Conservation (phyloP, 2,888 invertebrate species). For the Cerastis leucographa region DNA sequence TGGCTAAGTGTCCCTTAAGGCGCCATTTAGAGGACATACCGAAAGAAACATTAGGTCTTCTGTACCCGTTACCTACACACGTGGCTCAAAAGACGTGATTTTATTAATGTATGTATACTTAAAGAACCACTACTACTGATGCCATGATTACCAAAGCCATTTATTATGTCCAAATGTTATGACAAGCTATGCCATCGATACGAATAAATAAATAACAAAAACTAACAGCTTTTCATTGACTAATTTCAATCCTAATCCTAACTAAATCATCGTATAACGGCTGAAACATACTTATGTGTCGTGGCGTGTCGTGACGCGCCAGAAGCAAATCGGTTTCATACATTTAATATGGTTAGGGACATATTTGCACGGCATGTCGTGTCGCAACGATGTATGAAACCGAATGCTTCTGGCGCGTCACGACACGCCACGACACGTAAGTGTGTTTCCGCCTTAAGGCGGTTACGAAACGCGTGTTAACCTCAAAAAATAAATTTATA, state of each 20-base stretch:
- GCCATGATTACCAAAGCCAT: background rate
- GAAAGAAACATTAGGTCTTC: background rate
- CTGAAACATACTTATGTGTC: too few relatives aligned
- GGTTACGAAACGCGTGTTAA: constrained; percentile 27
- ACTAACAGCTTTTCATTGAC: background rate
- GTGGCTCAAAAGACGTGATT: background rate
- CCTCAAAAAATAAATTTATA: constrained; percentile 70
- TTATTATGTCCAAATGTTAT: background rate
- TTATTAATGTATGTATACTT: background rate
- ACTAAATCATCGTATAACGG: constrained; percentile 11
- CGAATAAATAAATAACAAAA: background rate
- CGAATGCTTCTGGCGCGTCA: too few relatives aligned
- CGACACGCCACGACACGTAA: too few relatives aligned
- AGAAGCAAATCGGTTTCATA: too few relatives aligned
- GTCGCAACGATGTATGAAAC: too few relatives aligned
- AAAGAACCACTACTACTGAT: background rate
- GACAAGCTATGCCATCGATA: background rate
- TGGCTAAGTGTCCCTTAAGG: background rate
- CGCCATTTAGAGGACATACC: background rate
- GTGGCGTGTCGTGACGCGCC: too few relatives aligned
- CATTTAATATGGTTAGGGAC: too few relatives aligned
- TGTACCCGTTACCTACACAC: background rate
- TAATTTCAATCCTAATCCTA: background rate
- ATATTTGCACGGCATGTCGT: too few relatives aligned
- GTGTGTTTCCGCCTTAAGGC: too few relatives aligned